Conservation (phyloP, 1,140 invertebrate genomes). For the Thrips palmi region DNA sequence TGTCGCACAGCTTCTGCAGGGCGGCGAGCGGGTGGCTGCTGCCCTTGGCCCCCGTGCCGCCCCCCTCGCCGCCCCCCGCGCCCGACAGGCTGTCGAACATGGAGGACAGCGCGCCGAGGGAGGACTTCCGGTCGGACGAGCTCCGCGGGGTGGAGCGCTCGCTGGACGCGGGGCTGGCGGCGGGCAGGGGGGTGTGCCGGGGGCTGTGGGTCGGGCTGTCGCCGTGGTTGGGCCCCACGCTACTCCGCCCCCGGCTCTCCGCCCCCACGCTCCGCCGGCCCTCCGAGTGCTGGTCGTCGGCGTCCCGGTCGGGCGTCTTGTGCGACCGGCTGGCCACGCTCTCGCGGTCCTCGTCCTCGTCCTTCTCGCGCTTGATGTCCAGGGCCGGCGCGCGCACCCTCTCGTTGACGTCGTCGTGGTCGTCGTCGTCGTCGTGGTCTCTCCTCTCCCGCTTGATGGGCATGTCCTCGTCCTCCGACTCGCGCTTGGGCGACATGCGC, state of each 20-base stretch:
- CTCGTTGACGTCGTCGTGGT: too few relatives aligned
- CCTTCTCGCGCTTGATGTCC: too few relatives aligned
- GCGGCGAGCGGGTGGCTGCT: slow-evolving; percentile 79
- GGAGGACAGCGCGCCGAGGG: slow-evolving; percentile 63
- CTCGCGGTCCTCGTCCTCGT: too few relatives aligned
- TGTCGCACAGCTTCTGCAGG: slow-evolving; percentile 85
- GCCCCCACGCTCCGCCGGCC: slow-evolving; percentile 18
- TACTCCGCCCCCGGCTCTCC: slow-evolving; percentile 13
- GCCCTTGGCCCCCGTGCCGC: slow-evolving; percentile 33
- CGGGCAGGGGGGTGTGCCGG: slow-evolving; percentile 29
- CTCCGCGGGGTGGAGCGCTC: slow-evolving; percentile 51
- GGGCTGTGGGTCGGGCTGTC: slow-evolving; percentile 18
- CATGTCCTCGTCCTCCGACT: too few relatives aligned
- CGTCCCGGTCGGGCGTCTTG: too few relatives aligned
- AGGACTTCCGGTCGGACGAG: slow-evolving; percentile 47
- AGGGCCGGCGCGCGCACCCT: too few relatives aligned
- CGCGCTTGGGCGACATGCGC: slow-evolving; percentile 22
- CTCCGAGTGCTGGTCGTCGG: slow-evolving; percentile 18
- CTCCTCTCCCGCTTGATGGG: too few relatives aligned
- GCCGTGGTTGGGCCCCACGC: slow-evolving; percentile 15
- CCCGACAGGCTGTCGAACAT: slow-evolving; percentile 72
- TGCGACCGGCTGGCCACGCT: too few relatives aligned
- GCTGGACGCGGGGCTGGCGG: slow-evolving; percentile 46
- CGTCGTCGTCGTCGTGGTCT: too few relatives aligned
- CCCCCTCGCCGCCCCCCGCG: slow-evolving; percentile 18